Percentiles rank a stretch among this genome's conserved stretches.
Evolutionary conservation across 2,113 vertebrate genomes (phyloP).

Genomic region (Rousettus leschenaultii): DNA sequence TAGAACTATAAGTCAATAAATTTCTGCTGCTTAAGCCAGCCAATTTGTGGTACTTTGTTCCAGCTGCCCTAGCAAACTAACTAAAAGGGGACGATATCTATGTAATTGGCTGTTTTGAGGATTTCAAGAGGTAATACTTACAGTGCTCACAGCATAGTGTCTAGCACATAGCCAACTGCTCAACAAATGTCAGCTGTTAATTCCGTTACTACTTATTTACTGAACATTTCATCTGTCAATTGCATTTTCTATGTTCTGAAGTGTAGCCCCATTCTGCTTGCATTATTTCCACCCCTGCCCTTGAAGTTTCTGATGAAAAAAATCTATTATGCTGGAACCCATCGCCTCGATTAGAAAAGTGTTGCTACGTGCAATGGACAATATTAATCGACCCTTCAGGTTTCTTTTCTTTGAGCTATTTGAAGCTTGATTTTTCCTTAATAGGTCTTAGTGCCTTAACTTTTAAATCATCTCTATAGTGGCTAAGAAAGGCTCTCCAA

Average conservation of each 20-base stretch:
- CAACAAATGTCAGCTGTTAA: not conserved
- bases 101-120: not conserved
- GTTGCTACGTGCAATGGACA: not conserved
- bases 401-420: slow-evolving; percentile 39
- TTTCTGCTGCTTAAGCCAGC: not conserved
- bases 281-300: not conserved
- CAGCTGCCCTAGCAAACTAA: not conserved
- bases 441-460: not conserved
- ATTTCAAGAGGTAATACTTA: not conserved
- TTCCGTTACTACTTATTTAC: not conserved
- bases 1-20: not conserved
- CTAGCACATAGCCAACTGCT: not conserved
- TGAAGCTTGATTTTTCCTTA: slow-evolving; percentile 25
- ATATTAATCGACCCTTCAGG: slow-evolving; percentile 25
- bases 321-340: not conserved
- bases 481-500: not conserved
- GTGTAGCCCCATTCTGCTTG: not conserved
- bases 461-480: not conserved
- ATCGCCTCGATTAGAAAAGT: slow-evolving; percentile 12
- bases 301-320: not conserved
- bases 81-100: not conserved
- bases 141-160: not conserved
- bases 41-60: not conserved
- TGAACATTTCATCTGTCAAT: not conserved
- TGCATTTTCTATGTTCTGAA: not conserved